Evolutionary conservation across 2,113 vertebrate species (phyloP).

Genomic region (Toxotes chatareus): DNA sequence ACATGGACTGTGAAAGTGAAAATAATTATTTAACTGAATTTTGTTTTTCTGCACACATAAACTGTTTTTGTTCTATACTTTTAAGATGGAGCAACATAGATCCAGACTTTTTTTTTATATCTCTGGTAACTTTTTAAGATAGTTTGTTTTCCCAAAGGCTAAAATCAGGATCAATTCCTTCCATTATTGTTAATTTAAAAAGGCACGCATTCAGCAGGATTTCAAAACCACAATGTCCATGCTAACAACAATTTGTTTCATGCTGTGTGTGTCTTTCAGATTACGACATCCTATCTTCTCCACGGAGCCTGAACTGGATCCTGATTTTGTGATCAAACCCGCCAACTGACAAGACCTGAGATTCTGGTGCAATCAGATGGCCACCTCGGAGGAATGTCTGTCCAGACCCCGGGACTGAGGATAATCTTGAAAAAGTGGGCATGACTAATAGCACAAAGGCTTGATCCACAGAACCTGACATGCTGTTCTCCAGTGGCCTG

Average conservation of each 20-base stretch:
- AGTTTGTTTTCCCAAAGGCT: conserved; percentile 10
- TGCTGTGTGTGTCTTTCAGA: conserved; percentile 11
- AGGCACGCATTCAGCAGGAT: neutral
- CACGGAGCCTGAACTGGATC: conserved; percentile 19
- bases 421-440: conserved; percentile 65
- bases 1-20: neutral
- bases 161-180: neutral
- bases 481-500: conserved; percentile 71
- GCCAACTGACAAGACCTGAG: conserved; percentile 24
- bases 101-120: neutral
- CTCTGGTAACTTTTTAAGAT: conserved; percentile 8
- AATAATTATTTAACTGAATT: neutral
- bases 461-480: conserved; percentile 70
- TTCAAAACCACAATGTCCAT: conserved; percentile 1
- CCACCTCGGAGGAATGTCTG: conserved; percentile 56
- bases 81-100: neutral
- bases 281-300: conserved; percentile 36
- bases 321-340: conserved; percentile 29
- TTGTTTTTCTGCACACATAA: neutral
- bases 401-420: conserved; percentile 57
- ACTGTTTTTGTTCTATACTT: neutral
- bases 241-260: neutral
- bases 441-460: conserved; percentile 69
- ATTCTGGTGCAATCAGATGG: conserved; percentile 43
- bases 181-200: conserved; percentile 14